These are phyloP conservation scores for Drosophila tani DNA, from an alignment of 1,140 invertebrate species.

Conservation along the genomic window DNA sequence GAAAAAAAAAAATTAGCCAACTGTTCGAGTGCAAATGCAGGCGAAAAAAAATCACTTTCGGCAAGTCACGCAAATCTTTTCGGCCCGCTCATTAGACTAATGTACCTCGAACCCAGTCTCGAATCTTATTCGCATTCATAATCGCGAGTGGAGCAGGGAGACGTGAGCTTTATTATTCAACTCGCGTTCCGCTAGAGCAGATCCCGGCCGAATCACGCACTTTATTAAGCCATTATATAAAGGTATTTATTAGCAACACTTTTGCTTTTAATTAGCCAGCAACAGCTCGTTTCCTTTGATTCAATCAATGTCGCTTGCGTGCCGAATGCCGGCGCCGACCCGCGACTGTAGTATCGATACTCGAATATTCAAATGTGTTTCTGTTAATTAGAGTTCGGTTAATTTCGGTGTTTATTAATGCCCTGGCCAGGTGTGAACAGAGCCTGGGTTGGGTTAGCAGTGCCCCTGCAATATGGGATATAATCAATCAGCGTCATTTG, in stretches of 20 bases:
- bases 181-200: conserved; percentile 62
- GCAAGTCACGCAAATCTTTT: conserved; percentile 73
- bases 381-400: conserved; percentile 77
- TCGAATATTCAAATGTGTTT: conserved; percentile 47
- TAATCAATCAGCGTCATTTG: conserved; percentile 77
- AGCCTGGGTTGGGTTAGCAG: conserved; percentile 24
- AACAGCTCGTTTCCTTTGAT: conserved; percentile 58
- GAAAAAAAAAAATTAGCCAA: conserved; percentile 41
- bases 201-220: conserved; percentile 65
- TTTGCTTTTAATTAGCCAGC: conserved; percentile 72
- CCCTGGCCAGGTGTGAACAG: conserved; percentile 76
- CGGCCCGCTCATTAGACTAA: conserved; percentile 69
- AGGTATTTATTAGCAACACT: conserved; percentile 69
- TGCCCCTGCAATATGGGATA: conserved; percentile 14
- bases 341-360: conserved; percentile 23
- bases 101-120: conserved; percentile 38
- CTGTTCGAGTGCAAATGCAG: conserved; percentile 32
- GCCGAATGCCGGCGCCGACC: conserved; percentile 55
- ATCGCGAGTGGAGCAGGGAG: conserved; percentile 50
- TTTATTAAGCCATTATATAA: conserved; percentile 79
- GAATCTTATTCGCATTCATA: conserved; percentile 63
- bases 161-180: conserved; percentile 64
- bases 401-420: conserved; percentile 78
- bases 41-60: conserved; percentile 31
- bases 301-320: conserved; percentile 62